A percentile compares a stretch with the other conserved stretches of the same genome.
These are phyloP conservation scores for Cremastobaeus sp. DNA, from an alignment of 2,888 invertebrate species.

Conservation along the genomic window DNA sequence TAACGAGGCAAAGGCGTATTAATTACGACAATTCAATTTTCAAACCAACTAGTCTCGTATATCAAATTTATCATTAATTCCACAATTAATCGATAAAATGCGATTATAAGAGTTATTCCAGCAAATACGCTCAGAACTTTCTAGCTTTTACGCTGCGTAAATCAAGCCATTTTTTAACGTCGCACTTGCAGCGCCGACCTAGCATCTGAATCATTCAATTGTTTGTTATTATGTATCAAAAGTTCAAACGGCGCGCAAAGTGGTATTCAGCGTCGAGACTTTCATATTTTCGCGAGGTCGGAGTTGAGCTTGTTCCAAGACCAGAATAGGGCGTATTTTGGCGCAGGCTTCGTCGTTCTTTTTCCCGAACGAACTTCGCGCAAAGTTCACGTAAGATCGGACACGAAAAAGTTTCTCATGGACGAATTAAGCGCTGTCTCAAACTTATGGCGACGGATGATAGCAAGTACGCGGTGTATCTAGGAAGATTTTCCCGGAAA, in stretches of 20 bases:
- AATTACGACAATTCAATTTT: too few relatives aligned
- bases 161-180: too few relatives aligned
- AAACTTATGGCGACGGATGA: conserved; percentile 49
- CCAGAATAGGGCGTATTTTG: conserved; percentile 25
- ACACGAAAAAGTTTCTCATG: conserved; percentile 45
- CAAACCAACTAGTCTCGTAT: too few relatives aligned
- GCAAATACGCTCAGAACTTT: too few relatives aligned
- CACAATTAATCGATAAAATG: too few relatives aligned
- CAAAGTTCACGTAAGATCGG: conserved; percentile 52
- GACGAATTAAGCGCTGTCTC: conserved; percentile 36
- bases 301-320: conserved; percentile 47
- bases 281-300: conserved; percentile 36
- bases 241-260: conserved; percentile 51
- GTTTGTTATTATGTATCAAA: conserved; percentile 48
- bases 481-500: too few relatives aligned
- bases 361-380: conserved; percentile 30
- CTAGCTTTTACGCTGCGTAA: too few relatives aligned
- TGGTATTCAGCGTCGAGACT: conserved; percentile 45
- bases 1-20: too few relatives aligned
- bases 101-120: too few relatives aligned
- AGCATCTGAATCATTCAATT: conserved; percentile 35
- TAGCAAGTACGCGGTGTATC: too few relatives aligned
- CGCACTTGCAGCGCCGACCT: too few relatives aligned
- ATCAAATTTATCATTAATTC: too few relatives aligned
- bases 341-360: conserved; percentile 35